Conservation (phyloP, 2,113 vertebrate genomes). For the Ophthalmolycus amberensis region DNA sequence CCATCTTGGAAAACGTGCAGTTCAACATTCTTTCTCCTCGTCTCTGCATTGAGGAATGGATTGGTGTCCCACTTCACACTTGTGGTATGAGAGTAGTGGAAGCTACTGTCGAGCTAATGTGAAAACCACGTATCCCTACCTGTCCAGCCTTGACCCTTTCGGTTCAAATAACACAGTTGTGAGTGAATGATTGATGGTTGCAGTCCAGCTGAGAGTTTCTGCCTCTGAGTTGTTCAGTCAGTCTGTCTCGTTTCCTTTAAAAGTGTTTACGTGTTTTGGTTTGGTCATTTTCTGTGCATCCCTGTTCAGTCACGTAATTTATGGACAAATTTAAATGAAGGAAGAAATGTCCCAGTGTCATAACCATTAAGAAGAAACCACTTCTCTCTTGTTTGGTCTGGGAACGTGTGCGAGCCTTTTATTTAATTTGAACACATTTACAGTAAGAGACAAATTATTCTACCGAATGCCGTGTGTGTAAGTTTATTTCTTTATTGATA, state of each 20-base stretch:
- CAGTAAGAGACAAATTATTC: not conserved
- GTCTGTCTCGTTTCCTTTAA: not conserved
- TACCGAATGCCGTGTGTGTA: not conserved
- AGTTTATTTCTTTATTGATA: not conserved
- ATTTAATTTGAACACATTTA: not conserved
- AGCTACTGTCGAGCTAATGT: constrained; percentile 21
- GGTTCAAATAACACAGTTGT: constrained; percentile 2
- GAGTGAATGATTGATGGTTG: constrained; percentile 30
- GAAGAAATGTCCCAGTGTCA: not conserved
- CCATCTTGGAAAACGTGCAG: not conserved
- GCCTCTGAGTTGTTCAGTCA: not conserved
- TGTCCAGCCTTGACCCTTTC: constrained; percentile 22
- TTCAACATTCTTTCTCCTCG: not conserved
- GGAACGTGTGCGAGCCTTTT: not conserved
- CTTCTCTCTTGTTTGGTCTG: constrained; percentile 34
- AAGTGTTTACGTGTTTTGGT: not conserved
- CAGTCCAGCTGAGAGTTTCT: constrained; percentile 9
- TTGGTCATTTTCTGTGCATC: not conserved
- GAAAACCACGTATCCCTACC: constrained; percentile 31
- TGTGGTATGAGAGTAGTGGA: not conserved
- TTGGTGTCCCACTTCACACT: not conserved
- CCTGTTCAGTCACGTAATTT: constrained; percentile 8
- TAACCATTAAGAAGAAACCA: constrained; percentile 17
- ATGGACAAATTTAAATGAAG: not conserved
- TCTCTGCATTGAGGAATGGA: not conserved